Conservation (phyloP, 2,797 vertebrate genomes). For the Antrozous pallidus region DNA sequence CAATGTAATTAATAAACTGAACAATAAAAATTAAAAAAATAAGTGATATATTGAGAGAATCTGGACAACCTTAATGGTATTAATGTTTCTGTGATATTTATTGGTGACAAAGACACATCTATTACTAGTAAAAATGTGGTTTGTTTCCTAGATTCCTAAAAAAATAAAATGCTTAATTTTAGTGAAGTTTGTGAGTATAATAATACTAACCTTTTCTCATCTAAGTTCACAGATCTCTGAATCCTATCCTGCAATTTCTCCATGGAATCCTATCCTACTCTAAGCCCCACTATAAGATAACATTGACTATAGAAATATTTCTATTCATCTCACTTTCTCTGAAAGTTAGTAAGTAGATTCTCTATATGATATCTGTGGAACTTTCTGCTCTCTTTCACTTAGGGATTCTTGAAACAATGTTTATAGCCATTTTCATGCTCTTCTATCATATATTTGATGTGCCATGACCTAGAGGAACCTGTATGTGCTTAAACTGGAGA, state of each 20-base stretch:
- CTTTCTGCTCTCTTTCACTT: background rate
- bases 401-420: background rate
- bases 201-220: background rate
- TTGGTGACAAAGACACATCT: background rate
- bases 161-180: constrained; percentile 30
- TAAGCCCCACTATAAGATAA: background rate
- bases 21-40: too few relatives aligned
- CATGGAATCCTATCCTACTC: background rate
- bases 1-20: too few relatives aligned
- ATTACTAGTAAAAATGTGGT: background rate
- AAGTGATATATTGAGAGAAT: constrained; percentile 32
- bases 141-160: constrained; percentile 10
- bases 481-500: background rate
- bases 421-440: background rate
- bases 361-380: background rate
- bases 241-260: background rate
- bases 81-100: constrained; percentile 3
- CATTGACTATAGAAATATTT: background rate
- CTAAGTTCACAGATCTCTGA: background rate
- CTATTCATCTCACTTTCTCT: background rate
- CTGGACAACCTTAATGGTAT: background rate
- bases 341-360: background rate
- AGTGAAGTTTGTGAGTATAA: background rate
- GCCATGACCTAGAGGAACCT: background rate
- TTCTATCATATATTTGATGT: background rate